Evolutionary conservation across 2,888 invertebrate species (phyloP), one percentile per base, ranked within the genome.

Genomic region (Poecilus cupreus): DNA sequence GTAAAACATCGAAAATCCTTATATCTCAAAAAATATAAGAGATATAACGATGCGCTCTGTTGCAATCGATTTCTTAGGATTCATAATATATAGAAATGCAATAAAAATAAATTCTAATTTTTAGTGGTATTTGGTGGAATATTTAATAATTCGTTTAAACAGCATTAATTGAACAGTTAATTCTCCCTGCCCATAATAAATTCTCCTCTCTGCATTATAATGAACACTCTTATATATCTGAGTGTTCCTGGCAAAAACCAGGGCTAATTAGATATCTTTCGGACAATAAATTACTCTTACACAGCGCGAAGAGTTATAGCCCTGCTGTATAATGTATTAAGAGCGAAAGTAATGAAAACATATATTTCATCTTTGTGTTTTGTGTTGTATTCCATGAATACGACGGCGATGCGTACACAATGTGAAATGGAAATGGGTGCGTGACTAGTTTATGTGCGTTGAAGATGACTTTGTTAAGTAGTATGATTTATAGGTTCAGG

Each of bases 291-390:
- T 70, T 43, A 70, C 70, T 16, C 10, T 16, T 24, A 20, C 70
- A 20, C 11, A 24, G 11, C 16, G 20, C 3, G 39, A 43, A 54
- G 70, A 37, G 18, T 39, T 70, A 70, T 70, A 20, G 70, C n/a
- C 60, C 26, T 60, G 60, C 54, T 32, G 70, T 39, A 37, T 20
- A 10, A 13, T 60, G 75, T 75, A 75, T 75, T 75, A 75, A 75
- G 26, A 75, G 75, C 75, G 75, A 75, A 75, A 75, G 75, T 75
- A 75, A 75, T 75, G 75, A 75, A 75, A 75, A 51, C 26, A 75
- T 37, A 70, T 75, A 75, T 75, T 75, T 75, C 75, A 75, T 75
- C 75, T 75, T 74, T 51, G 18, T 32, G 32, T 13, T 54, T 22
- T 54, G n/a, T 43, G 43, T 43, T 43, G 20, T 13, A 26, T 60